These are phyloP conservation scores for Aplidium turbinatum DNA, from an alignment of 23 tunicate genomes.

Conservation along the genomic window DNA sequence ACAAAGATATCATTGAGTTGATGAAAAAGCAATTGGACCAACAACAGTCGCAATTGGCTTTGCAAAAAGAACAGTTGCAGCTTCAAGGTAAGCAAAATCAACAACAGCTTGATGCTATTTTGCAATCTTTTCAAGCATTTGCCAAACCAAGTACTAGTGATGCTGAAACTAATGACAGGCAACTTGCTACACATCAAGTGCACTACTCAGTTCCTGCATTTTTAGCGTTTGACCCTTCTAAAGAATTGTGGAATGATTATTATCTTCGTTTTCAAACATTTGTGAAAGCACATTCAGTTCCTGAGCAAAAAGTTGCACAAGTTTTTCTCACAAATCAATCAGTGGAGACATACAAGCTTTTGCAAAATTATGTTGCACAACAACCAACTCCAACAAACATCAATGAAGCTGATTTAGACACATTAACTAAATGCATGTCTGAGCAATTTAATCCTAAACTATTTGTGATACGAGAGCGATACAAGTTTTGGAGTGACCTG, in stretches of 20 bases:
- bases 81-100: too few relatives aligned
- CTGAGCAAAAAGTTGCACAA: slow-evolving; percentile 16
- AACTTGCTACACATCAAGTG: not conserved
- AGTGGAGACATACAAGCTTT: not conserved
- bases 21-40: too few relatives aligned
- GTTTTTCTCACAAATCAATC: slow-evolving; percentile 33
- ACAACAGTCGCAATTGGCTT: too few relatives aligned
- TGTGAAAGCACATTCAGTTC: slow-evolving; percentile 29
- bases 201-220: slow-evolving; percentile 1
- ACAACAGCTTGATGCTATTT: too few relatives aligned
- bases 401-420: not conserved
- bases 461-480: slow-evolving; percentile 31
- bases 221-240: slow-evolving; percentile 26
- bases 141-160: too few relatives aligned
- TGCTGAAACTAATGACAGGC: too few relatives aligned
- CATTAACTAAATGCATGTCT: slow-evolving; percentile 6
- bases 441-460: slow-evolving; percentile 31
- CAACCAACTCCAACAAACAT: not conserved
- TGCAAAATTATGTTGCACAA: slow-evolving; percentile 9
- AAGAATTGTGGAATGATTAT: slow-evolving; percentile 34
- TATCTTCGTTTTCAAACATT: slow-evolving; percentile 16
- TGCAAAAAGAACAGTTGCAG: too few relatives aligned
- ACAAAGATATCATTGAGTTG: too few relatives aligned
- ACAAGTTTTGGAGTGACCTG: slow-evolving; percentile 44
- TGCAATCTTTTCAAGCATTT: too few relatives aligned